Base-by-base conservation (phyloP, 2,888 invertebrate species). In the Drosophila nr. perissopoda region DNA sequence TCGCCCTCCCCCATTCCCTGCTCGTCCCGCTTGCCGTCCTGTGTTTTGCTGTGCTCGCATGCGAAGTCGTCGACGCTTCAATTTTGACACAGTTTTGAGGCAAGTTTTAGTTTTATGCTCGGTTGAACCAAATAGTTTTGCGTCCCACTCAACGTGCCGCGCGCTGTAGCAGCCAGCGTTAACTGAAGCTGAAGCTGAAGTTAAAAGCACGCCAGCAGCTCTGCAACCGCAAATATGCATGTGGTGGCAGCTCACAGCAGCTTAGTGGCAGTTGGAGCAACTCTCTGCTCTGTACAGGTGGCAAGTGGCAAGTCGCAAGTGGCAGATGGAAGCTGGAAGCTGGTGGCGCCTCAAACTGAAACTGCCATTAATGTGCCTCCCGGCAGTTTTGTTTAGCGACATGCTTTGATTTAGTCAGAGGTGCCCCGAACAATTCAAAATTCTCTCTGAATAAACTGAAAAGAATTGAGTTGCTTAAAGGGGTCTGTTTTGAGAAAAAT, bases 61-160 rank as follows among this genome's bases (percentile, higher is more conserved):
- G 63, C 57, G 66, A 48, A 67, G 67, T 67, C 69, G 73, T 73
- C 52, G 74, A 64, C 71, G 71, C 81, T 70, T 75, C 78, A 81
- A 81, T 83, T 84, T 87, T 87, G 84, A 85, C 87, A 87, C 85
- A 84, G 76, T 87, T 87, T 83, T 73, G 73, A 75, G 85, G 81
- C 85, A 76, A 87, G 81, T 81, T 83, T 85, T 81, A 83, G 87
- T 85, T 84, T 80, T 80, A 84, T 84, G 82, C 82, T 87, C 87
- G 82, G 80, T 80, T 84, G 80, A 82, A 67, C 69, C 83, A 80
- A 83, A 85, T 82, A 87, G 82, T 82, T 78, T 70, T 69, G 76
- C 75, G 61, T 58, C 40, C 52, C 53, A 63, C 74, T 66, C 64
- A 73, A 59, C 72, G 42, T 69, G 69, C 73, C 78, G 65, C 78